These are phyloP conservation scores for Actinostola sp. DNA, from an alignment of 92 coral and sea anemone species.

Conservation along the genomic window DNA sequence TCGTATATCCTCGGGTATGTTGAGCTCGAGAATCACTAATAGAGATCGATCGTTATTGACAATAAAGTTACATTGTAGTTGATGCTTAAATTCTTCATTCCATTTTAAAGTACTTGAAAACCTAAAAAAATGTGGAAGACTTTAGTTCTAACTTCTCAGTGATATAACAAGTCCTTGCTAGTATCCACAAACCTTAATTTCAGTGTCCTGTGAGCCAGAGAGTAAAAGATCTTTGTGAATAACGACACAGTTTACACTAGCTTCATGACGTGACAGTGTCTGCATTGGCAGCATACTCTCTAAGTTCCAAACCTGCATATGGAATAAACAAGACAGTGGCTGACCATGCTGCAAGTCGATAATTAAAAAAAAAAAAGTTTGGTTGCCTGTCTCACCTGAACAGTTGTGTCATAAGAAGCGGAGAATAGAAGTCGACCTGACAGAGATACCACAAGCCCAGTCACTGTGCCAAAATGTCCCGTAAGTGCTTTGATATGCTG, in stretches of 20 bases:
- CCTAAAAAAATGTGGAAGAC: constrained; percentile 5
- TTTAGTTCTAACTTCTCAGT: not conserved
- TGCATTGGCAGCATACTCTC: constrained; percentile 98
- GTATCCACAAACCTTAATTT: constrained; percentile 76
- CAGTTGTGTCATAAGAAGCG: constrained; percentile 96
- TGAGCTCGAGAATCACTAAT: too few relatives aligned
- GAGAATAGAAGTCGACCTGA: constrained; percentile 90
- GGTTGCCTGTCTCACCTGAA: constrained; percentile 96
- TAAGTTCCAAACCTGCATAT: constrained; percentile 86
- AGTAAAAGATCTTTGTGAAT: constrained; percentile 89
- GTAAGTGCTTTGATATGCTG: constrained; percentile 90
- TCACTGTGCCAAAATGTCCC: constrained; percentile 96
- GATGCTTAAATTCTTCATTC: not conserved
- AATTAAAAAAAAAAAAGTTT: too few relatives aligned
- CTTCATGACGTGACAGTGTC: constrained; percentile 97
- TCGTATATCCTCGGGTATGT: too few relatives aligned
- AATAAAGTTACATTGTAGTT: too few relatives aligned
- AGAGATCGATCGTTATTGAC: too few relatives aligned
- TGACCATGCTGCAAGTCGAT: too few relatives aligned
- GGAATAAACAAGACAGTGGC: too few relatives aligned
- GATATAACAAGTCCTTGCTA: too few relatives aligned
- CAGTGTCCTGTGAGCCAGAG: constrained; percentile 97
- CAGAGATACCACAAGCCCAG: constrained; percentile 79
- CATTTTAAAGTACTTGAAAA: constrained; percentile 32
- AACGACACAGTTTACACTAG: constrained; percentile 92